These are phyloP conservation scores for Aphaenogaster ashmeadi DNA, from an alignment of 1,140 invertebrate genomes.

Conservation along the genomic window DNA sequence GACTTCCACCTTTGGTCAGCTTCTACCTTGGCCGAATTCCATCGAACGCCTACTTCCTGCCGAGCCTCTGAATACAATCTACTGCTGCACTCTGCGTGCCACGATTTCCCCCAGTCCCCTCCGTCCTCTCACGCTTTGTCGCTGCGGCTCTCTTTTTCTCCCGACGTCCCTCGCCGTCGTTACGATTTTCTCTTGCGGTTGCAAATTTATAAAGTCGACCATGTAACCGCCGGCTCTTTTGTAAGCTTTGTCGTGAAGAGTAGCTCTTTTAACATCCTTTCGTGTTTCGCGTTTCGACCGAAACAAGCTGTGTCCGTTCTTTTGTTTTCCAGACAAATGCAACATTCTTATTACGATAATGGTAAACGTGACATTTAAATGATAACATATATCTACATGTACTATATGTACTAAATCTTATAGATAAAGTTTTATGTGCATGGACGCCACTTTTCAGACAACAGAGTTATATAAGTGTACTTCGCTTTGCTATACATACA, in stretches of 20 bases:
- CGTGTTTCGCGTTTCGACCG: constrained; percentile 31
- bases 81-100: constrained; percentile 76
- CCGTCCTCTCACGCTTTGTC: constrained; percentile 57
- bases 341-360: constrained; percentile 37
- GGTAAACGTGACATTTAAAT: background rate
- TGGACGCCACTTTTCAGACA: background rate
- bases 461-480: background rate
- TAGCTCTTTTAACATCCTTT: constrained; percentile 61
- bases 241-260: constrained; percentile 51
- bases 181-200: constrained; percentile 65
- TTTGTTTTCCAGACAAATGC: constrained; percentile 24
- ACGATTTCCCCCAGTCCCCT: constrained; percentile 65
- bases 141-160: constrained; percentile 38
- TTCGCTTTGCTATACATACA: background rate
- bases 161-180: constrained; percentile 46
- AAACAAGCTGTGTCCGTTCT: constrained; percentile 52
- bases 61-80: constrained; percentile 84
- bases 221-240: constrained; percentile 54
- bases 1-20: constrained; percentile 83
- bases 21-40: constrained; percentile 86
- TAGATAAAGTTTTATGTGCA: background rate
- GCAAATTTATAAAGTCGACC: constrained; percentile 64
- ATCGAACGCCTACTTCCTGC: constrained; percentile 86
- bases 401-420: background rate
- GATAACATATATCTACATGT: background rate